Conservation (phyloP, 2,113 vertebrate genomes). For the Otocyon megalotis region DNA sequence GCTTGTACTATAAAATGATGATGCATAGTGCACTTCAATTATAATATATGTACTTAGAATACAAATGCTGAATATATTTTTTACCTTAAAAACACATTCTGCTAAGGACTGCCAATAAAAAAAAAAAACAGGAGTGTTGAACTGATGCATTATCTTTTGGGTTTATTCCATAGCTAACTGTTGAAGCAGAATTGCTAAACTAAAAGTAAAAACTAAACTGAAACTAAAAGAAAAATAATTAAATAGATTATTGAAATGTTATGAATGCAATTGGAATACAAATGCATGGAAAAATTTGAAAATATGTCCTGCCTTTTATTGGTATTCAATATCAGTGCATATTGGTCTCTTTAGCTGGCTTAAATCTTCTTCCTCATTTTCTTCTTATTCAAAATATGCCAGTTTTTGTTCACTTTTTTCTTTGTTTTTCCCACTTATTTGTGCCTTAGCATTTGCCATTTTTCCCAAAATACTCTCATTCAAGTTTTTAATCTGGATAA, state of each 20-base stretch:
- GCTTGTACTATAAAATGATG: not conserved
- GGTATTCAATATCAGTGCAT: not conserved
- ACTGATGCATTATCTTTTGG: not conserved
- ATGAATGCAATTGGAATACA: not conserved
- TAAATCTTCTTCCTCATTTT: not conserved
- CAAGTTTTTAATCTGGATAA: slow-evolving; percentile 17
- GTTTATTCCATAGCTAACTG: not conserved
- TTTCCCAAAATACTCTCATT: not conserved
- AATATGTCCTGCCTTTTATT: not conserved
- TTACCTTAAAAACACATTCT: not conserved
- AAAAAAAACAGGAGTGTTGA: not conserved
- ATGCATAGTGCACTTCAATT: not conserved
- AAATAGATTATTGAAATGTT: not conserved
- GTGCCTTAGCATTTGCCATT: not conserved
- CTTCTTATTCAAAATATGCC: not conserved
- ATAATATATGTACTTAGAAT: not conserved
- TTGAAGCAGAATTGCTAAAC: not conserved
- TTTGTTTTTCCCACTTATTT: not conserved
- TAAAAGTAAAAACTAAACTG: not conserved
- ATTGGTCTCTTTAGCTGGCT: not conserved
- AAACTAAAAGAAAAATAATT: not conserved
- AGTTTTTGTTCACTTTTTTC: not conserved
- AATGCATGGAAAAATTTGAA: not conserved
- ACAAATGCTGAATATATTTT: not conserved
- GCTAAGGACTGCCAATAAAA: not conserved